Evolutionary conservation across 2,113 vertebrate species (phyloP).

Genomic region (Clupea harengus): DNA sequence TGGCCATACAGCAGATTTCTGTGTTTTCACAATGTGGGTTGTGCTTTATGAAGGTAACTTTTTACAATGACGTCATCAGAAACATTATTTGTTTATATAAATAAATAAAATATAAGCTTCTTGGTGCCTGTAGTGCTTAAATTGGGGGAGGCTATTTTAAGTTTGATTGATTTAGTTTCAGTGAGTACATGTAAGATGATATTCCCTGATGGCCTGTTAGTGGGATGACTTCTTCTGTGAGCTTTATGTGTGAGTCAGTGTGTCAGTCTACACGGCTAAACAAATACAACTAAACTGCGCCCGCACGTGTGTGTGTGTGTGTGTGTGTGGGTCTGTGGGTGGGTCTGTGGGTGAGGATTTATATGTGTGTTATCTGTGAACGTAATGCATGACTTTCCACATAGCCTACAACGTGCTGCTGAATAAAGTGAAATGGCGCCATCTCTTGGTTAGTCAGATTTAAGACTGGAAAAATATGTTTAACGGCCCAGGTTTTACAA

Average conservation of each 20-base stretch:
- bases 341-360: neutral
- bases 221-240: neutral
- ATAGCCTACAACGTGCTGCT: neutral
- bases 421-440: neutral
- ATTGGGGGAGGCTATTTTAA: neutral
- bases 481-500: neutral
- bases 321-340: neutral
- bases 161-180: neutral
- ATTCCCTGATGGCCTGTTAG: neutral
- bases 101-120: too few relatives aligned
- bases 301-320: conserved; percentile 23
- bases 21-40: neutral
- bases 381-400: neutral
- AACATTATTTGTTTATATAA: too few relatives aligned
- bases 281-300: neutral
- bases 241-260: neutral
- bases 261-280: neutral
- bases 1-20: neutral
- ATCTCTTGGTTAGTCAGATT: neutral
- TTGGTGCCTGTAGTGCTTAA: neutral
- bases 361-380: neutral
- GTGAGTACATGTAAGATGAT: neutral
- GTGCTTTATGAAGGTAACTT: too few relatives aligned
- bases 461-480: neutral
- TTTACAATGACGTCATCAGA: too few relatives aligned